Evolutionary conservation across 2,113 vertebrate species (phyloP).

Genomic region (Tricholaema leucomelas): DNA sequence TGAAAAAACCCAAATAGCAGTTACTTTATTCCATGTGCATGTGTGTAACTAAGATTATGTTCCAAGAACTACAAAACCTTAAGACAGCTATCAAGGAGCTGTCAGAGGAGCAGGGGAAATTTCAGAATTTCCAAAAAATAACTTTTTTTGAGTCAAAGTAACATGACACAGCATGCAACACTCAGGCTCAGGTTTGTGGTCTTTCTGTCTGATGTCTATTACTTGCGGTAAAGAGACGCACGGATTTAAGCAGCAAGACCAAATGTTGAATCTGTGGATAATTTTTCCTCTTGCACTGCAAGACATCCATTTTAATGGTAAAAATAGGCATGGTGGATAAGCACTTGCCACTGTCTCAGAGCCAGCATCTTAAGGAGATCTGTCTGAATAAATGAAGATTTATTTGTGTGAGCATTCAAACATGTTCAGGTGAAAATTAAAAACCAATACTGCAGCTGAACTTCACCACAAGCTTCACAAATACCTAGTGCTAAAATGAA

Average conservation of each 20-base stretch:
- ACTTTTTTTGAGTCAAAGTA: background rate
- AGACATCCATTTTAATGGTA: background rate
- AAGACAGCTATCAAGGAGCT: background rate
- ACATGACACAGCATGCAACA: background rate
- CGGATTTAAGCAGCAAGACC: background rate
- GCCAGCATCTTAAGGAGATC: conserved; percentile 33
- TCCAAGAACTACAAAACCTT: background rate
- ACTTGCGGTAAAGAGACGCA: background rate
- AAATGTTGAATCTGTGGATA: background rate
- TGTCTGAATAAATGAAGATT: conserved; percentile 52
- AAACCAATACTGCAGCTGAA: background rate
- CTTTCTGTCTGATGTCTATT: background rate
- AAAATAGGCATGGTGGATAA: background rate
- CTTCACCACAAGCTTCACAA: conserved; percentile 38
- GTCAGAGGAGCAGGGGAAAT: background rate
- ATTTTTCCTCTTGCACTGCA: background rate
- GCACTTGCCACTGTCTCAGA: background rate
- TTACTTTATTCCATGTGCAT: background rate
- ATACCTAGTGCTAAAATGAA: conserved; percentile 13
- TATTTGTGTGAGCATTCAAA: conserved; percentile 64
- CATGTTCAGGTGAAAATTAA: conserved; percentile 3
- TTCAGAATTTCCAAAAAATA: background rate
- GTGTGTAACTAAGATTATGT: background rate
- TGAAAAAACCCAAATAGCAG: background rate
- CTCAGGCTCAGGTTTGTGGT: background rate